Evolutionary conservation across 2,797 vertebrate species (phyloP).

Genomic region (Heterohyrax brucei): DNA sequence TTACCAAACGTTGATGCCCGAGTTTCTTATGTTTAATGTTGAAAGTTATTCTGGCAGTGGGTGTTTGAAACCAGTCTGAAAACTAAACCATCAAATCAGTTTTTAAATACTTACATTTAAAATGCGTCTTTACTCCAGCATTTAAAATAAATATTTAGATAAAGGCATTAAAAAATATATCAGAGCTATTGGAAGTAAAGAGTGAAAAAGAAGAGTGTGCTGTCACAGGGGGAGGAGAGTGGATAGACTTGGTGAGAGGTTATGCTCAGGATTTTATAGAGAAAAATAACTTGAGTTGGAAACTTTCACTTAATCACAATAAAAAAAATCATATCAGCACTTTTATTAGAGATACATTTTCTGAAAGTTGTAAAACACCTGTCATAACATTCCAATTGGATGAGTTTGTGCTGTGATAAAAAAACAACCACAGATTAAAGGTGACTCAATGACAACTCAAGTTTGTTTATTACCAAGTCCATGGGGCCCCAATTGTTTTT

Average conservation of each 20-base stretch:
- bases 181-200: too few species aligned
- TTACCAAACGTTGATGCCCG: not conserved
- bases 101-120: not conserved
- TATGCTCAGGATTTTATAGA: too few species aligned
- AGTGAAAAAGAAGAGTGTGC: too few species aligned
- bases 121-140: not conserved
- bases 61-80: not conserved
- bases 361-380: not conserved
- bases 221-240: too few species aligned
- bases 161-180: not conserved
- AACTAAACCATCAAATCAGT: not conserved
- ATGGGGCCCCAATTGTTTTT: not conserved
- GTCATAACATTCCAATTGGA: not conserved
- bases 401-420: not conserved
- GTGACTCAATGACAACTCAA: not conserved
- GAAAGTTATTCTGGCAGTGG: not conserved
- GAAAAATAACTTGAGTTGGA: too few species aligned
- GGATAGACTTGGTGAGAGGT: too few species aligned
- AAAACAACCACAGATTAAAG: not conserved
- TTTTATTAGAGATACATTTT: constrained; percentile 22
- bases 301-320: too few species aligned
- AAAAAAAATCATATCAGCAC: not conserved
- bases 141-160: not conserved
- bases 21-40: not conserved
- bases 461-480: not conserved